These are phyloP conservation scores for Dinocampus coccinellae DNA, from an alignment of 2,888 invertebrate genomes.

Conservation along the genomic window DNA sequence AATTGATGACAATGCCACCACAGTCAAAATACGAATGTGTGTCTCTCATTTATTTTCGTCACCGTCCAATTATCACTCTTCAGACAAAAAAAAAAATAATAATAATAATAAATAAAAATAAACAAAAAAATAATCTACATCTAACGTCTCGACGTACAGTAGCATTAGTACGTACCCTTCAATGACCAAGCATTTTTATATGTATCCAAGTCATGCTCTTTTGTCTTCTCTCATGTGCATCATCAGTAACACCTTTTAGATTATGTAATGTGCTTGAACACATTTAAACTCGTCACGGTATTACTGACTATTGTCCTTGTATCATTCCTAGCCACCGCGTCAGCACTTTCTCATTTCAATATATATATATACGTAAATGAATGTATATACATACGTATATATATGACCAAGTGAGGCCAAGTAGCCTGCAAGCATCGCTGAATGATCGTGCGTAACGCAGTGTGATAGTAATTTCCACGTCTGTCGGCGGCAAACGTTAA, in stretches of 20 bases:
- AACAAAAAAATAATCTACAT: not conserved
- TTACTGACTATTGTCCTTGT: conserved; percentile 45
- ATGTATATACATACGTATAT: not conserved
- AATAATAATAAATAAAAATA: no score
- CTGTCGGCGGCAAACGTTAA: conserved; percentile 39
- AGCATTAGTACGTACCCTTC: no score
- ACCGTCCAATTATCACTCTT: no score
- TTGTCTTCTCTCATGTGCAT: not conserved
- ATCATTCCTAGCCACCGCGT: conserved; percentile 27
- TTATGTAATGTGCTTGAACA: not conserved
- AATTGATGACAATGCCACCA: conserved; percentile 39
- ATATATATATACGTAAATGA: not conserved
- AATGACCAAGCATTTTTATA: not conserved
- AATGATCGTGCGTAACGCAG: conserved; percentile 38
- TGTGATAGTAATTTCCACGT: conserved; percentile 29
- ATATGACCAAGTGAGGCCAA: conserved; percentile 2
- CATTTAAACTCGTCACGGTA: conserved; percentile 24
- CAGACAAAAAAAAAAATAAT: no score
- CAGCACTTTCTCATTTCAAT: conserved; percentile 41
- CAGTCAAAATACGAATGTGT: conserved; percentile 36
- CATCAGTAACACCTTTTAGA: not conserved
- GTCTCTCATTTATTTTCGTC: not conserved
- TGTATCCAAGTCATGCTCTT: not conserved
- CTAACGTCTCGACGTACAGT: not conserved
- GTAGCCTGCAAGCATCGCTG: conserved; percentile 31